Conservation (phyloP, 2,888 invertebrate species). For the Ypsolopha scabrella region DNA sequence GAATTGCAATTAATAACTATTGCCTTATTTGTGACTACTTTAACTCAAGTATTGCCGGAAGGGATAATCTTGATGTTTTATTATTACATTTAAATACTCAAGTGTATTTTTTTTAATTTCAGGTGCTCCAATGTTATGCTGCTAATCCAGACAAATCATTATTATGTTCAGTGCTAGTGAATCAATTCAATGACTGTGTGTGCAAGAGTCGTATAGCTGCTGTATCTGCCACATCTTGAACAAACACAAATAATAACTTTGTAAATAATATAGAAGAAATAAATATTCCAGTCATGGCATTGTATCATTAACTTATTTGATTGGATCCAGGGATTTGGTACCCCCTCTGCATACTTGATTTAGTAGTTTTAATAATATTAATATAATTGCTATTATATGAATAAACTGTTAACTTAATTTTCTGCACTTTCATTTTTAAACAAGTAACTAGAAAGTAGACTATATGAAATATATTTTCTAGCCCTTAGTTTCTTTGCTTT, state of each 20-base stretch:
- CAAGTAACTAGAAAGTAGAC: too few relatives aligned
- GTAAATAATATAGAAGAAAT: conserved; percentile 8
- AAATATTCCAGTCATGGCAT: not conserved
- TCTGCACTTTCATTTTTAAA: conserved; percentile 1
- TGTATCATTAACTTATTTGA: not conserved
- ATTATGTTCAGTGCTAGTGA: conserved; percentile 59
- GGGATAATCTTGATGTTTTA: not conserved
- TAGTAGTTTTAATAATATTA: conserved; percentile 39
- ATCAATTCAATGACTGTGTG: conserved; percentile 65
- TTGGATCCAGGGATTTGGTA: not conserved
- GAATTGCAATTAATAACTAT: too few relatives aligned
- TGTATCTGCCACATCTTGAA: conserved; percentile 47
- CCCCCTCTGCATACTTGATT: not conserved
- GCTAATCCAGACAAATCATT: conserved; percentile 52
- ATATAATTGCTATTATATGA: conserved; percentile 57
- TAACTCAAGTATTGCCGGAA: too few relatives aligned
- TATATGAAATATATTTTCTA: too few relatives aligned
- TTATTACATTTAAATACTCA: too few relatives aligned
- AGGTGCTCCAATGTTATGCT: conserved; percentile 61
- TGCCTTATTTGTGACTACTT: too few relatives aligned
- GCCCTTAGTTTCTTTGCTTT: not conserved
- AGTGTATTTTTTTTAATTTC: conserved; percentile 11
- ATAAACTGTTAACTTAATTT: conserved; percentile 58
- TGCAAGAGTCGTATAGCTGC: conserved; percentile 59
- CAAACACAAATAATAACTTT: conserved; percentile 6